A percentile compares a stretch with the other conserved stretches of the same genome.
Evolutionary conservation across 2,888 invertebrate genomes (phyloP).

Genomic region (Philopedon plagiatum): DNA sequence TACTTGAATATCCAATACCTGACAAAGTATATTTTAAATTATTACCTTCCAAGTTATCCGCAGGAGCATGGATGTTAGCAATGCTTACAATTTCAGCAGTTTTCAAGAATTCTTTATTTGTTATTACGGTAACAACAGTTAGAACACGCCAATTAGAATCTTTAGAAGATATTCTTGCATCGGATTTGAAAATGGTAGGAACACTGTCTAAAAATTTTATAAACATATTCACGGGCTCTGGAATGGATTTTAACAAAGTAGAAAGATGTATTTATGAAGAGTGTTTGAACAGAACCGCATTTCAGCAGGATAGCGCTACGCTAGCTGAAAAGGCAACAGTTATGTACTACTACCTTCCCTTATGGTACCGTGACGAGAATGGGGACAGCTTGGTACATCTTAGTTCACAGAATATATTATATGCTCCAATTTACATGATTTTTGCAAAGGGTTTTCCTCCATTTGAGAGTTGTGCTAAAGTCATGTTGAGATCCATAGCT

Average conservation of each 20-base stretch:
- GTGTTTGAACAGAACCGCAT: neutral
- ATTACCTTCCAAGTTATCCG: neutral
- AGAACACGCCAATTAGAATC: neutral
- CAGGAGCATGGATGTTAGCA: neutral
- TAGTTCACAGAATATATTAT: neutral
- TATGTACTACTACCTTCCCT: neutral
- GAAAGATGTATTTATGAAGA: neutral
- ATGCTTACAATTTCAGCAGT: neutral
- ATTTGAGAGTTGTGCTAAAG: neutral
- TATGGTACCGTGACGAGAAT: neutral
- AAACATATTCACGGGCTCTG: too few relatives aligned
- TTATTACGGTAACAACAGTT: conserved; percentile 5
- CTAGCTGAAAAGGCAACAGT: neutral
- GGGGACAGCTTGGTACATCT: conserved; percentile 3
- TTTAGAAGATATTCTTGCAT: neutral
- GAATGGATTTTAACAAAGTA: neutral
- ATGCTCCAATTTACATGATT: neutral
- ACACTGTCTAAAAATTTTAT: neutral
- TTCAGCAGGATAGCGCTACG: neutral
- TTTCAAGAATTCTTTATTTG: conserved; percentile 4
- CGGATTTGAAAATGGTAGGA: neutral
- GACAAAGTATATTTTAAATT: neutral
- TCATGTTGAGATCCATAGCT: neutral
- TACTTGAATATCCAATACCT: neutral
- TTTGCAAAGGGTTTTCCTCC: conserved; percentile 4